Evolutionary conservation across 1,140 invertebrate genomes (phyloP), one percentile per base, ranked within the genome.

Genomic region (Bicyclus anynana): DNA sequence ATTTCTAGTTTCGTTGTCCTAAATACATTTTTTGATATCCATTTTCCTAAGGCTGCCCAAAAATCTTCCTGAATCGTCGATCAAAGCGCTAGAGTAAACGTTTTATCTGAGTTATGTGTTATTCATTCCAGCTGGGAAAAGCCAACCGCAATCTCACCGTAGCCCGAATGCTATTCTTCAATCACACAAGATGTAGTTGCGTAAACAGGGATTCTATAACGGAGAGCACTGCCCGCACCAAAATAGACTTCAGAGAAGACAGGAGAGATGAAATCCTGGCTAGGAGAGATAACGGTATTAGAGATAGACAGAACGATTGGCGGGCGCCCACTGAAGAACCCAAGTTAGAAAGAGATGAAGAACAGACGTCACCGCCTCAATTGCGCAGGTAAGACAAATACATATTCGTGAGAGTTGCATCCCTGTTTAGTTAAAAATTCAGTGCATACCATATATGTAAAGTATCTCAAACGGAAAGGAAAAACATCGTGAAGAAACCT

Each of bases 181-280:
- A 95, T 77, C 93, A 95, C 83, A 95, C 94, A 0, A 90, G 93
- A 61, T 95, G 94, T 76, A 92, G 91, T 26, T 95, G 94, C 72
- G 82, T 89, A 16, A 89, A 91, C 27, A 89, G 87, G 58, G 65
- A 80, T 59, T 88, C 53, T 29, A 62, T 62, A n/a, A n/a, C n/a
- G 59, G 79, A 77, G 40, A 74, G 57, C 35, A 75, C 69, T 2
- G 54, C 71, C 2, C 46, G 63, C 0, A 61, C 70, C 0, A 67
- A 62, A 21, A 54, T 70, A 0, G 69, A 65, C n/a, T 47, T 29
- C 17, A 56, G 51, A 38, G 50, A 60, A 17, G 53, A 55, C 16
- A 49, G 17, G 53, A 55, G 18, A 49, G 44, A 58, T 35, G 50
- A 46, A 18, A 47, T 0, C 68, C 29, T 60, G 33, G 51, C 50